These are phyloP conservation scores for Isichthys henryi DNA, from an alignment of 2,113 vertebrate species.

Conservation along the genomic window DNA sequence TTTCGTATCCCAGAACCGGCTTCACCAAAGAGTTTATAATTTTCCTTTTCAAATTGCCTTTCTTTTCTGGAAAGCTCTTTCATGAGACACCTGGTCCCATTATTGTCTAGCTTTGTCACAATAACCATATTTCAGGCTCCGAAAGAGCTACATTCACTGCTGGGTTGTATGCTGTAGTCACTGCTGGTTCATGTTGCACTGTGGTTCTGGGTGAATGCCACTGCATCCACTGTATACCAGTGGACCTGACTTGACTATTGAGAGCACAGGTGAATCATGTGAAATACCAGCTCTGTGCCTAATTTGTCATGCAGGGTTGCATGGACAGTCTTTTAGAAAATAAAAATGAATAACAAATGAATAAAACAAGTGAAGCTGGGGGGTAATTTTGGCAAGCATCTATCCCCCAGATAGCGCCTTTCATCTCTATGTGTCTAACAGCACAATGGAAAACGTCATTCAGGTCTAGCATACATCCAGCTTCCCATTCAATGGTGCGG, in stretches of 20 bases:
- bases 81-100: background rate
- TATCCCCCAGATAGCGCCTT: background rate
- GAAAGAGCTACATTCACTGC: background rate
- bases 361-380: background rate
- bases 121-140: background rate
- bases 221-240: background rate
- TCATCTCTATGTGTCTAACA: background rate
- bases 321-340: background rate
- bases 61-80: background rate
- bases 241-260: background rate
- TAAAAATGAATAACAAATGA: background rate
- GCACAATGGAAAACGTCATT: background rate
- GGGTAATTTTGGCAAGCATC: background rate
- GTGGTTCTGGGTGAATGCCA: background rate
- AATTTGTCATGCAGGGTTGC: background rate
- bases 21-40: background rate
- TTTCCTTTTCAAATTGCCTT: background rate
- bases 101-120: background rate
- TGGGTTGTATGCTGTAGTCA: background rate
- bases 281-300: background rate
- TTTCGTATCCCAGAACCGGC: background rate
- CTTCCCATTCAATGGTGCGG: background rate
- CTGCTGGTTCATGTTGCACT: background rate
- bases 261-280: background rate
- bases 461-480: background rate